These are phyloP conservation scores for Phalera bucephala DNA, from an alignment of 2,888 invertebrate species.

Conservation along the genomic window DNA sequence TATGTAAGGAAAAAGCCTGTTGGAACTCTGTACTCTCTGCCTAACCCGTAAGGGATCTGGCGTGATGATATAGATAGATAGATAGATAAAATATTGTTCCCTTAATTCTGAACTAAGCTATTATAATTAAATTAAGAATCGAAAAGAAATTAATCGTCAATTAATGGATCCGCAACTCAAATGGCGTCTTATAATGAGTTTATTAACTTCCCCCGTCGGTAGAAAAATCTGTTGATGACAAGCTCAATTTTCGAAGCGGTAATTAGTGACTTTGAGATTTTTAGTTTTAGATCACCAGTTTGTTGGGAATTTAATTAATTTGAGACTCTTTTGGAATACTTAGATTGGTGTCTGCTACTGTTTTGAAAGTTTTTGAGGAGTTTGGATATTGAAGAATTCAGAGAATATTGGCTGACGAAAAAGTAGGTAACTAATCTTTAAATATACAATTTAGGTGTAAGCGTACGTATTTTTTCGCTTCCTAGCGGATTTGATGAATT, in stretches of 20 bases:
- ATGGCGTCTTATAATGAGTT: constrained; percentile 17
- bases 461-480: no score
- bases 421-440: no score
- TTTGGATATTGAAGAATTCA: no score
- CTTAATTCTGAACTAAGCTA: constrained; percentile 26
- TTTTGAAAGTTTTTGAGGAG: neutral
- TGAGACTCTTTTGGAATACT: constrained; percentile 5
- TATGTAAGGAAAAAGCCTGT: no score
- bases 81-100: no score
- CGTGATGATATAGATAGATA: no score
- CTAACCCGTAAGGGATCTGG: no score
- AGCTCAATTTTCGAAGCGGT: constrained; percentile 34
- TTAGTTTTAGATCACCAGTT: constrained; percentile 22
- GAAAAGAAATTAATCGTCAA: constrained; percentile 45
- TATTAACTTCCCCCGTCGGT: constrained; percentile 22
- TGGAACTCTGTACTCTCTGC: no score
- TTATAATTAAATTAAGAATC: constrained; percentile 16
- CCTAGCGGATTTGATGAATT: no score
- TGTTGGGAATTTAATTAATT: constrained; percentile 21
- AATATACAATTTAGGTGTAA: no score
- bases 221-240: constrained; percentile 35
- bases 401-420: no score
- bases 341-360: constrained; percentile 10
- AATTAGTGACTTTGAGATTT: constrained; percentile 35
- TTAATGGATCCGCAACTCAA: constrained; percentile 32